Evolutionary conservation across 2,113 vertebrate genomes (phyloP).

Genomic region (mouse (Mus musculus)): DNA sequence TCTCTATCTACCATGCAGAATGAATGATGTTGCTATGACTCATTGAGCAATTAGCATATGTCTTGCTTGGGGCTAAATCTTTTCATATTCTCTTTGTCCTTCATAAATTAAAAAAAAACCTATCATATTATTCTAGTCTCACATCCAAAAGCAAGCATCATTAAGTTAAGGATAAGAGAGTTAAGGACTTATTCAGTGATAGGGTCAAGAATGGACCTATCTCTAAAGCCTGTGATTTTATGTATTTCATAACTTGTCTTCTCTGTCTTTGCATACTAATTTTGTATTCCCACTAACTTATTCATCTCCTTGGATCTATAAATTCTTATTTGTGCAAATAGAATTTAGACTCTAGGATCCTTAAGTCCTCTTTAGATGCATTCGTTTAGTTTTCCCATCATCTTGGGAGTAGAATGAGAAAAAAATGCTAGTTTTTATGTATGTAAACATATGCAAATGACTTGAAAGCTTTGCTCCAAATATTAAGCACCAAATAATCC

Average conservation of each 20-base stretch:
- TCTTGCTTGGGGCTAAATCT: not conserved
- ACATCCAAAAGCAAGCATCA: not conserved
- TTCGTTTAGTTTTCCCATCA: slow-evolving; percentile 16
- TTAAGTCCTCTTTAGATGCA: not conserved
- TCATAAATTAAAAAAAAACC: not conserved
- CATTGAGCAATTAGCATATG: not conserved
- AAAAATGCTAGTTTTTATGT: not conserved
- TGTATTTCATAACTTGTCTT: not conserved
- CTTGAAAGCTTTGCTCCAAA: slow-evolving; percentile 38
- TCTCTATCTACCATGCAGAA: not conserved
- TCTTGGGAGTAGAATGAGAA: not conserved
- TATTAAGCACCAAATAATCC: not conserved
- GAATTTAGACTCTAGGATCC: not conserved
- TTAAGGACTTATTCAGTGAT: not conserved
- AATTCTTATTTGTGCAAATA: not conserved
- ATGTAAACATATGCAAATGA: not conserved
- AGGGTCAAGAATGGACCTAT: not conserved
- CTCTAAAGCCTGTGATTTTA: not conserved
- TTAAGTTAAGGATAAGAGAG: not conserved
- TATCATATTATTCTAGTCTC: not conserved
- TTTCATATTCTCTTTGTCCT: not conserved
- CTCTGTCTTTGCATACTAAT: not conserved
- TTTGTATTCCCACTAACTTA: not conserved
- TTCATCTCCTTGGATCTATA: not conserved
- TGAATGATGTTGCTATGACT: not conserved